Conservation (phyloP, 2,797 vertebrate genomes). For the Aldrovandia affinis region DNA sequence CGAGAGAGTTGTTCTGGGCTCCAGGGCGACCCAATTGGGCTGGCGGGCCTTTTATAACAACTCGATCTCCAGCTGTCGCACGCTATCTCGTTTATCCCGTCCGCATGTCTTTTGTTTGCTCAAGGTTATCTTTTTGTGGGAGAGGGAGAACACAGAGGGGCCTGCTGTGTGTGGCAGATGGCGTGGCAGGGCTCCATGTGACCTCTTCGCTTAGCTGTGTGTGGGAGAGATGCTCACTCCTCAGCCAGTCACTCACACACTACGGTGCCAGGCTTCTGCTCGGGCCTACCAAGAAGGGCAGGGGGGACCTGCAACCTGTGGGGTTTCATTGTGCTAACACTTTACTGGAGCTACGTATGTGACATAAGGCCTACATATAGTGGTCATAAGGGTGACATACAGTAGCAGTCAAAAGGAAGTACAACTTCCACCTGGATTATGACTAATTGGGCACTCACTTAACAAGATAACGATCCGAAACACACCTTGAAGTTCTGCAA, state of each 20-base stretch:
- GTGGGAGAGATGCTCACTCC: background rate
- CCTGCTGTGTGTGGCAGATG: background rate
- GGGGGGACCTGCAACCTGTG: too few relatives aligned
- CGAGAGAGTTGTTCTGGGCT: background rate
- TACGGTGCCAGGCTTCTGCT: background rate
- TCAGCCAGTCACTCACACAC: background rate
- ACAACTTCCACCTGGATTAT: too few relatives aligned
- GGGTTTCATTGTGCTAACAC: too few relatives aligned
- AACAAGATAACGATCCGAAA: too few relatives aligned
- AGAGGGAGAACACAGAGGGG: background rate
- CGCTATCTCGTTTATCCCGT: background rate
- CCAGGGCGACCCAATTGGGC: too few relatives aligned
- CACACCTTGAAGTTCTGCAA: too few relatives aligned
- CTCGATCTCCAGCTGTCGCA: background rate
- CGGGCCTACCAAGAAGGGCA: too few relatives aligned
- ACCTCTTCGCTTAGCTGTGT: background rate
- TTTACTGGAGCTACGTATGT: too few relatives aligned
- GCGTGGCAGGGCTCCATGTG: background rate
- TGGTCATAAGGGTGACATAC: too few relatives aligned
- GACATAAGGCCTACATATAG: too few relatives aligned
- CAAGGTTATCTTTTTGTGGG: slow-evolving; percentile 17
- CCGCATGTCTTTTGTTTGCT: background rate
- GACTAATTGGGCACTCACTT: too few relatives aligned
- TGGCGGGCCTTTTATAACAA: background rate
- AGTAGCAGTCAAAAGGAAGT: too few relatives aligned